Conservation (phyloP, 2,888 invertebrate species). For the Agonum fuliginosum region DNA sequence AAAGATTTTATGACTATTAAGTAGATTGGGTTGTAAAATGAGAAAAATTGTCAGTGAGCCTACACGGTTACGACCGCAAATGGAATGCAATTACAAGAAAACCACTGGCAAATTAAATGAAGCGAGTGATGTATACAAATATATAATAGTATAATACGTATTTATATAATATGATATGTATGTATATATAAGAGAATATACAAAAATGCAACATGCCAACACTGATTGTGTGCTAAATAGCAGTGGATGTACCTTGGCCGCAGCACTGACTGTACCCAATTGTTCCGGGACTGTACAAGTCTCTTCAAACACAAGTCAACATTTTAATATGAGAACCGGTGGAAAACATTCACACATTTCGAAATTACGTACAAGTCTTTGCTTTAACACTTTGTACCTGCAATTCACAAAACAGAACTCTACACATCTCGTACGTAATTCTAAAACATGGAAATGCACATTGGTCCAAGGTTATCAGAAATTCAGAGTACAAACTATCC, state of each 20-base stretch:
- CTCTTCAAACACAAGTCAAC: conserved; percentile 60
- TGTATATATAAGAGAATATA: conserved; percentile 60
- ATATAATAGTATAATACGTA: conserved; percentile 64
- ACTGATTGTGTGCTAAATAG: conserved; percentile 70
- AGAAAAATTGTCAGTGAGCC: conserved; percentile 53
- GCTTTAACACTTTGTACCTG: conserved; percentile 46
- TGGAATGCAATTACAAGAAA: conserved; percentile 61
- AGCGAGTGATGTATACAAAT: conserved; percentile 71
- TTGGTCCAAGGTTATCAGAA: conserved; percentile 21
- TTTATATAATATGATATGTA: conserved; percentile 58
- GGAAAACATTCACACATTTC: conserved; percentile 58
- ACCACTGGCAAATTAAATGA: conserved; percentile 72
- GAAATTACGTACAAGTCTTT: conserved; percentile 54
- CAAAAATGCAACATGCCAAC: conserved; percentile 73
- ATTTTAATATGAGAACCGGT: conserved; percentile 59
- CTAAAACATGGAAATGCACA: conserved; percentile 58
- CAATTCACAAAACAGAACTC: conserved; percentile 43
- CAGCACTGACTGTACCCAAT: conserved; percentile 61
- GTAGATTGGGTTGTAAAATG: conserved; percentile 4
- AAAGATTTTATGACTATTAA: background rate
- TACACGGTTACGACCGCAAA: conserved; percentile 59
- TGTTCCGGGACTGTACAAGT: conserved; percentile 60
- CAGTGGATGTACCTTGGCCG: conserved; percentile 70
- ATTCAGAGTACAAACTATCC: conserved; percentile 4
- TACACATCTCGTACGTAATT: conserved; percentile 56